Base-by-base conservation (phyloP, 2,113 vertebrate genomes). In the Eurystomus gularis region DNA sequence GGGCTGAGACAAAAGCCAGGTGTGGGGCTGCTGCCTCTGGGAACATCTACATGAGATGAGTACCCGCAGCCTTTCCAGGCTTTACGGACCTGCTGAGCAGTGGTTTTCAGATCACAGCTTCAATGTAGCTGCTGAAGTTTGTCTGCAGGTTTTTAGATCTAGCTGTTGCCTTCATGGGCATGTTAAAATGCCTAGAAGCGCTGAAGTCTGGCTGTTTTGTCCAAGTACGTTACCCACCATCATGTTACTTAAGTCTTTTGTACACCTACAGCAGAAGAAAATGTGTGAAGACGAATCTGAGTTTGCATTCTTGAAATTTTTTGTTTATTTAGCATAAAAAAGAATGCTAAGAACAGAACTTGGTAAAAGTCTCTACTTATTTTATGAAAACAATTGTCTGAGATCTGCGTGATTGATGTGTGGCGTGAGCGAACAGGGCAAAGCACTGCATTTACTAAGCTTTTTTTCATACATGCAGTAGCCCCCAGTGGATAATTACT, bases 101-200 rank as follows among this genome's bases (percentile, higher is more conserved):
- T 2, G 3, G 21, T 78, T 90, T 90, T 48, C 66, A 55, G 61
- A 58, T 82, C 75, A 54, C 33, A 46, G 42, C n/a, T 79, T 71
- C 75, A 49, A 3, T 0, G 0, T 9, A 19, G 25, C 8, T 5
- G 2, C 55, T 19, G 28, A 2, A 28, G 31, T 39, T 73, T 9
- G 1, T 21, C 49, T 70, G 20, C 11, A 51, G 28, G 44, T 39
- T 88, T 86, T 80, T 40, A 61, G 35, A 33, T 35, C 44, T 76
- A 73, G 33, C 48, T 6, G 0, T 76, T 64, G 70, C 57, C 25
- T 87, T 70, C 0, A 5, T 17, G 35, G 66, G 14, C 21, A 9
- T 66, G 10, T 39, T 17, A 75, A 60, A 33, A n/a, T 39, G 64
- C 3, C 39, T 29, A 60, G 29, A 40, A 71, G 19, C 1, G 2